Conservation (phyloP, 2,797 vertebrate species). For the Lindbergichthys nudifrons region DNA sequence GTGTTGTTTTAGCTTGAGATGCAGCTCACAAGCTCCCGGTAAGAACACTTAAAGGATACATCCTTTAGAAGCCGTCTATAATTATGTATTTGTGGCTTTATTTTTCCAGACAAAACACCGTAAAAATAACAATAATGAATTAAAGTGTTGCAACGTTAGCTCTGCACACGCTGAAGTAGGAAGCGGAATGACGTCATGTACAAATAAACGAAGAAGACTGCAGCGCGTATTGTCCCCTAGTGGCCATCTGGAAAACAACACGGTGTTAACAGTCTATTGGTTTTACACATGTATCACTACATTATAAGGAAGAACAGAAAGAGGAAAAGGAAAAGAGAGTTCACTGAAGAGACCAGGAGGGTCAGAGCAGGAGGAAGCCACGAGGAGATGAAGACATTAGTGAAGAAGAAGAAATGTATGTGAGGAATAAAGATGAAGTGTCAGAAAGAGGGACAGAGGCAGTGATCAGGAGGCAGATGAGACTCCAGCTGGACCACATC, state of each 20-base stretch:
- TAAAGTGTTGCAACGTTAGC: conserved; percentile 29
- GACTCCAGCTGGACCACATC: no score
- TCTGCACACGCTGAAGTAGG: background rate
- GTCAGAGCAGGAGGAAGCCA: no score
- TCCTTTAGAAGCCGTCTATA: background rate
- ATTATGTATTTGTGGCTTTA: accelerated
- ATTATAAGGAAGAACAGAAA: no score
- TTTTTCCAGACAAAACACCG: background rate
- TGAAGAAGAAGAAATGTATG: no score
- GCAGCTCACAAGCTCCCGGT: background rate
- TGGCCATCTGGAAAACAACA: conserved; percentile 22
- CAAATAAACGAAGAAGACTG: background rate
- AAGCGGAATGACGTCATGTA: conserved; percentile 42
- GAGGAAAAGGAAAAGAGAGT: no score
- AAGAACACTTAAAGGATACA: background rate
- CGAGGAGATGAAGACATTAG: no score
- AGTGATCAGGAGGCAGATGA: no score
- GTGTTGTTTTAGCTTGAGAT: background rate
- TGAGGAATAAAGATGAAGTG: no score
- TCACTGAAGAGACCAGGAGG: no score
- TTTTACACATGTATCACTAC: no score
- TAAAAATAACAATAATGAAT: background rate
- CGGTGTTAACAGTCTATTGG: no score
- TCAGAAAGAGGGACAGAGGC: no score
- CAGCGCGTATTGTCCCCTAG: conserved; percentile 8